Evolutionary conservation across 2,888 invertebrate species (phyloP).

Genomic region (Busseola fusca): DNA sequence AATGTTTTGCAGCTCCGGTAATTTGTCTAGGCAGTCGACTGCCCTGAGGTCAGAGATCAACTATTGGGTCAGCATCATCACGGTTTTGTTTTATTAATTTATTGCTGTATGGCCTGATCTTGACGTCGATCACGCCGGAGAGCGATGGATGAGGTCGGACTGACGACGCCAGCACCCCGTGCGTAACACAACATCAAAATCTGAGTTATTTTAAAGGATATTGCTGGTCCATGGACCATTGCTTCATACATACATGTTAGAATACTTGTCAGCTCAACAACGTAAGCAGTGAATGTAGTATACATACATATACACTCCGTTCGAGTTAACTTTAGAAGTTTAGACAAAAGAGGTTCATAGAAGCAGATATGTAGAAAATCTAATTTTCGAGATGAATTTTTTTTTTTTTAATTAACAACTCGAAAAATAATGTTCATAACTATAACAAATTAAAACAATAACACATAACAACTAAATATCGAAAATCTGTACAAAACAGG

Average conservation of each 20-base stretch:
- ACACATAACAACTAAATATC: too few relatives aligned
- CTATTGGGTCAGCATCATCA: neutral
- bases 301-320: too few relatives aligned
- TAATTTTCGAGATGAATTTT: too few relatives aligned
- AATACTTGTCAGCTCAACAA: neutral
- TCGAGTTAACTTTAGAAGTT: too few relatives aligned
- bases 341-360: too few relatives aligned
- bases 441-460: too few relatives aligned
- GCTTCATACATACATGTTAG: neutral
- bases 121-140: neutral
- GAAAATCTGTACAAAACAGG: too few relatives aligned
- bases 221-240: too few relatives aligned
- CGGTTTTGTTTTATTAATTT: neutral
- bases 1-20: neutral
- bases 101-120: too few relatives aligned
- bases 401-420: too few relatives aligned
- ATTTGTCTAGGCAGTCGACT: neutral
- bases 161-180: neutral
- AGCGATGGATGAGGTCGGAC: neutral
- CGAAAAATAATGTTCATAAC: too few relatives aligned
- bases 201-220: neutral
- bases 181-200: neutral
- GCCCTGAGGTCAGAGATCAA: neutral
- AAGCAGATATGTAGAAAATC: too few relatives aligned
- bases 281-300: neutral